Conservation (phyloP, 2,888 invertebrate species). For the Ceramica pisi region DNA sequence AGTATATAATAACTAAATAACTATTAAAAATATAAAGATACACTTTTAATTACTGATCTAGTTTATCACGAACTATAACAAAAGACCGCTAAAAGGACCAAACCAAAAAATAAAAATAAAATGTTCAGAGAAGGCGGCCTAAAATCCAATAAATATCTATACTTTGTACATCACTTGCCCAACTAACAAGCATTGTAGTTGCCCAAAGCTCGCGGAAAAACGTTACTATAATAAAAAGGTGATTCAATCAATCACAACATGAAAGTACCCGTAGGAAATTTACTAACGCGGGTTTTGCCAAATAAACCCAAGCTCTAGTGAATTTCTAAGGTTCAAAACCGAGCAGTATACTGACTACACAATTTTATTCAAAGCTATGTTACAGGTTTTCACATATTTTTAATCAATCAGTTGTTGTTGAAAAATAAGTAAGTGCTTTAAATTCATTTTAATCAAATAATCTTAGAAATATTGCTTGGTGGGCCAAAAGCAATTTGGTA, state of each 20-base stretch:
- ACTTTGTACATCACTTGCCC: background rate
- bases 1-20: too few species aligned
- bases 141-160: constrained; percentile 2
- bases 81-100: background rate
- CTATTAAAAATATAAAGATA: too few species aligned
- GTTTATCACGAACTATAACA: background rate
- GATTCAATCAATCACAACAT: constrained; percentile 32
- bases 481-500: background rate
- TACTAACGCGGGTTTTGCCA: background rate
- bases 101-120: background rate
- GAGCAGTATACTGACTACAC: constrained; percentile 23
- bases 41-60: background rate
- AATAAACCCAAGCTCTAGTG: constrained; percentile 16
- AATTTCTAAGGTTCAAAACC: constrained; percentile 18
- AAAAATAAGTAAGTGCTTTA: background rate
- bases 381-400: background rate
- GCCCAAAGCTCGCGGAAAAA: background rate
- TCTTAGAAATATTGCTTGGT: background rate
- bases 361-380: constrained; percentile 14
- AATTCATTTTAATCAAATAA: background rate
- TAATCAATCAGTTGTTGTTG: background rate
- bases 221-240: too few species aligned
- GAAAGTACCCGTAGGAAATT: constrained; percentile 12
- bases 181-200: constrained; percentile 14
- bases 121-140: background rate